phyloP scores from a whole-genome alignment of 2,113 vertebrate genomes.

The Poeciliopsis retropinna region DNA sequence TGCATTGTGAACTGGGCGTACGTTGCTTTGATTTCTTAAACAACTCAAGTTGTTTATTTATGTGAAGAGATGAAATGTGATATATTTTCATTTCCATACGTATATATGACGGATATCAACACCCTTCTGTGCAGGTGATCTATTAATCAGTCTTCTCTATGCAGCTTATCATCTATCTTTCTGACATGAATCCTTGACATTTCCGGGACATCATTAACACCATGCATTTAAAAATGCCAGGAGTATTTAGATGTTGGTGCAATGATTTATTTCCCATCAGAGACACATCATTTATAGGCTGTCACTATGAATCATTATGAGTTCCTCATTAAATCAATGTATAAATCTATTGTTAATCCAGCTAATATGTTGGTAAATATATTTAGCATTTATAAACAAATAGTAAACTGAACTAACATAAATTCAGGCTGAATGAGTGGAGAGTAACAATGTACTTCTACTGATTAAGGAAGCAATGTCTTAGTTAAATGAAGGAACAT shows the following conservation, averaged over 20 bases:
- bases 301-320: neutral
- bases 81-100: neutral
- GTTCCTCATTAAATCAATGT: neutral
- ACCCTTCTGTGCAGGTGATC: neutral
- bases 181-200: neutral
- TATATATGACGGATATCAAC: neutral
- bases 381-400: neutral
- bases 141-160: neutral
- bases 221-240: neutral
- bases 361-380: neutral
- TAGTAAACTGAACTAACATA: neutral
- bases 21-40: too few relatives aligned
- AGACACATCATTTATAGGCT: too few relatives aligned
- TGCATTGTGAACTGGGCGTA: too few relatives aligned
- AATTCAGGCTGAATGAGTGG: neutral
- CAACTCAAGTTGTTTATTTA: too few relatives aligned
- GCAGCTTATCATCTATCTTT: neutral
- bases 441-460: neutral
- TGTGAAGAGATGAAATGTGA: too few relatives aligned
- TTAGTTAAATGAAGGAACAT: too few relatives aligned
- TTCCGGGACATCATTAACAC: neutral
- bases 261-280: neutral
- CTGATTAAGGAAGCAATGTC: too few relatives aligned
- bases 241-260: neutral
- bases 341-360: neutral